Conservation (phyloP, 30 jellyfish, hydroid and myxozoan genomes). For the Pelagia noctiluca region DNA sequence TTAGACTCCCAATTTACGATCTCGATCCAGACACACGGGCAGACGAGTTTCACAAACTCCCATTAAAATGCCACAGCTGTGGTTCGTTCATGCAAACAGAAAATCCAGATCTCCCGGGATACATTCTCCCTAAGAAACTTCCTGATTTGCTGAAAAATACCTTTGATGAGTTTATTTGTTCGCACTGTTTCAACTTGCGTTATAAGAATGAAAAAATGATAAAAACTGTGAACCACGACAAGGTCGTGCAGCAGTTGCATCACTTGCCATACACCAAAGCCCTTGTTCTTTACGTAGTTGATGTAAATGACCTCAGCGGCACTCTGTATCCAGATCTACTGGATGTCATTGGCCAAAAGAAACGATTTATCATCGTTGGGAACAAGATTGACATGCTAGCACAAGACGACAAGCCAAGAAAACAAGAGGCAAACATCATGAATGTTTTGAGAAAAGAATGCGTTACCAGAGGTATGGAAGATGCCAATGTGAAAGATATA, state of each 20-base stretch:
- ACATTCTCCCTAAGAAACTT: conserved; percentile 54
- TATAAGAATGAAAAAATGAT: conserved; percentile 30
- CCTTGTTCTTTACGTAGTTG: conserved; percentile 83
- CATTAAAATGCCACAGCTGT: conserved; percentile 82
- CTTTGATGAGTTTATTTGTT: conserved; percentile 60
- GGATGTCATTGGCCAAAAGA: conserved; percentile 68
- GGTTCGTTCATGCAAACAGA: conserved; percentile 84
- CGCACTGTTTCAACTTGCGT: conserved; percentile 62
- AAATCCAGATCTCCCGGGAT: conserved; percentile 59
- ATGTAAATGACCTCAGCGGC: conserved; percentile 80
- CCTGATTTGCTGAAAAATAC: conserved; percentile 29
- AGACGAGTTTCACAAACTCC: conserved; percentile 68
- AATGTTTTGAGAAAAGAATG: conserved; percentile 53
- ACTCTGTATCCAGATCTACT: conserved; percentile 59
- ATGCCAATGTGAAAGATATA: conserved; percentile 64
- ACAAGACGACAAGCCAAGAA: conserved; percentile 69
- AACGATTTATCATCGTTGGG: conserved; percentile 80
- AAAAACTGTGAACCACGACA: conserved; percentile 31
- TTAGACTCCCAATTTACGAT: conserved; percentile 2
- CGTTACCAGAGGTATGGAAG: conserved; percentile 56
- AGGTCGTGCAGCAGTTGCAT: conserved; percentile 57
- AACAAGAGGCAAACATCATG: conserved; percentile 62
- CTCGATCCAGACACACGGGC: conserved; percentile 37
- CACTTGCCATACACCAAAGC: conserved; percentile 65
- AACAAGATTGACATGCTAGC: conserved; percentile 87